phyloP scores from a whole-genome alignment of 2,113 vertebrate genomes.

The Hippoglossus stenolepis region DNA sequence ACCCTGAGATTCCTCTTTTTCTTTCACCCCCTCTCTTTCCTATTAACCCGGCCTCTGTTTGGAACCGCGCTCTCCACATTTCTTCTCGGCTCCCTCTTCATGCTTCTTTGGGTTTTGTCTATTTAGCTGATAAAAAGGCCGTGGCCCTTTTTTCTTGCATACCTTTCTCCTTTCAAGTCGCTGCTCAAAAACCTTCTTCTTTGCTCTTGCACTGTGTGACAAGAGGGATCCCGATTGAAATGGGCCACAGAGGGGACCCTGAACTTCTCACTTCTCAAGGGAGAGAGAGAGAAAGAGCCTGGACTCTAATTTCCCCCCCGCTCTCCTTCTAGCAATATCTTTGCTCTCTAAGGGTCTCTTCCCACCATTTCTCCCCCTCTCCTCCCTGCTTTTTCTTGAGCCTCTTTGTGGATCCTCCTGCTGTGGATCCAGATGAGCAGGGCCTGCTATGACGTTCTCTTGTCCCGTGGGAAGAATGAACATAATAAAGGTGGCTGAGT shows the following conservation, averaged over 20 bases:
- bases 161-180: conserved; percentile 28
- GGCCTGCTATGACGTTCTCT: conserved; percentile 5
- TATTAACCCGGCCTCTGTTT: conserved; percentile 34
- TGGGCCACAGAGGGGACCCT: conserved; percentile 55
- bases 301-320: conserved; percentile 38
- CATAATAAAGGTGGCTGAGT: conserved; percentile 9
- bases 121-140: conserved; percentile 33
- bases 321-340: conserved; percentile 11
- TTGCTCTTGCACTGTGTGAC: conserved; percentile 18
- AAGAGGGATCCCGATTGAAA: conserved; percentile 47
- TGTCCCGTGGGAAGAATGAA: conserved; percentile 9
- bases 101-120: conserved; percentile 16
- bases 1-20: conserved; percentile 30
- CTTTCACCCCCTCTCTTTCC: background rate
- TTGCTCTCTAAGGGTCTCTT: conserved; percentile 13
- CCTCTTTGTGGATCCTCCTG: conserved; percentile 43
- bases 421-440: conserved; percentile 63
- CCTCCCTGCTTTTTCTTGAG: conserved; percentile 1
- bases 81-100: background rate
- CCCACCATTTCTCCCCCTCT: conserved; percentile 15
- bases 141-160: conserved; percentile 4
- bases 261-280: conserved; percentile 30
- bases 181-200: conserved; percentile 31
- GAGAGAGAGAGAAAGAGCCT: conserved; percentile 28
- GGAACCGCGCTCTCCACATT: conserved; percentile 8